Evolutionary conservation across 2,888 invertebrate species (phyloP), one percentile per base, ranked within the genome.

Genomic region (Cremastinae sp.): DNA sequence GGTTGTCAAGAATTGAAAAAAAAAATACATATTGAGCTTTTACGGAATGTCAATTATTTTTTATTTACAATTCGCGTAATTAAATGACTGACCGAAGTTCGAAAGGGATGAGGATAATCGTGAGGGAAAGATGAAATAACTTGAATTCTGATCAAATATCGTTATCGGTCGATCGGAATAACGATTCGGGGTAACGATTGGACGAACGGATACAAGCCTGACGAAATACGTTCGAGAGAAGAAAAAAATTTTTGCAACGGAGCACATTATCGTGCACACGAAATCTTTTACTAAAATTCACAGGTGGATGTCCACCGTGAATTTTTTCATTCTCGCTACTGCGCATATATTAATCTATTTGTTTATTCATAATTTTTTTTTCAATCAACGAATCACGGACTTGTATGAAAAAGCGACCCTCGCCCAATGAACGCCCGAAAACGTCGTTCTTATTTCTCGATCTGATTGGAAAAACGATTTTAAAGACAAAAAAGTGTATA

Each of bases 321-420:
- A 28, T 47, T 47, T 16, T 16, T 16, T 28, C 28, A 8, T 53
- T 53, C n/a, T n/a, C n/a, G n/a, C 20, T 20, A 18, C 16, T 14
- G 2, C 18, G 18, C 10, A 49, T 49, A 49, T 16, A 47, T 47
- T 8, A 9, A 47, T 47, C 9, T 47, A 47, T 36, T 45, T 28
- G 8, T 36, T 36, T 9, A 41, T 16, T 10, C 9, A 16, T 14
- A 7, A 14, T 51, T 64, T 34, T 54, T 47, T 62, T n/a, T 58
- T 18, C 45, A 49, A 58, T 70, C 45, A 47, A 43, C 62, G 41
- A 49, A 38, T 56, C 18, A 14, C 41, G 8, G 41, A 8, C 49
- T 18, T 62, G 41, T 64, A 65, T 14, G 38, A 54, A 43, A 70
- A 14, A 69, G 64, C 69, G 58, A 53, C 64, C 59, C 34, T 65